These are phyloP conservation scores for Pandion haliaetus DNA, from an alignment of 2,113 vertebrate genomes.

Conservation along the genomic window DNA sequence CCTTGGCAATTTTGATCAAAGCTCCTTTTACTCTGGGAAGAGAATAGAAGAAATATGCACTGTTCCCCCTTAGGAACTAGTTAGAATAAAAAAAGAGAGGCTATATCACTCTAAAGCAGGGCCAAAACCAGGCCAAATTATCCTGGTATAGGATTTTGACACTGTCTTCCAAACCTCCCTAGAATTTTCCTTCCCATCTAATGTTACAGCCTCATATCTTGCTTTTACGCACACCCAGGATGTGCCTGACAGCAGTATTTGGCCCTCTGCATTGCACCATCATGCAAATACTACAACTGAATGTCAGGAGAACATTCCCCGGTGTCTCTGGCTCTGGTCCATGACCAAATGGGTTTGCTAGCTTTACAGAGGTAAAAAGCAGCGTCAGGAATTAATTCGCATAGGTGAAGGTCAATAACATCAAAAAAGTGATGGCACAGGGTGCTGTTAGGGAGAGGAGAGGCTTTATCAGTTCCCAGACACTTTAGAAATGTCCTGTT, in stretches of 20 bases:
- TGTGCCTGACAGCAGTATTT: neutral
- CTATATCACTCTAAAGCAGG: neutral
- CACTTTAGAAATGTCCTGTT: neutral
- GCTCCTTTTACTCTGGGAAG: neutral
- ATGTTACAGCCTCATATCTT: neutral
- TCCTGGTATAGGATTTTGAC: neutral
- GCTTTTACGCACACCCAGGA: neutral
- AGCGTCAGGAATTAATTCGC: neutral
- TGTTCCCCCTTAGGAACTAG: neutral
- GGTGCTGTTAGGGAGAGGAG: neutral
- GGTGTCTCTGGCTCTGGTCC: neutral
- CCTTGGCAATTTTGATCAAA: neutral
- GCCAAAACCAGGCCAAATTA: neutral
- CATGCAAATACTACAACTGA: neutral
- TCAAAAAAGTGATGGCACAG: neutral
- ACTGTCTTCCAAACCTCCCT: neutral
- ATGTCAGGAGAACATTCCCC: neutral
- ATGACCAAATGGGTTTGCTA: accelerated
- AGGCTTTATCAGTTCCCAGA: neutral
- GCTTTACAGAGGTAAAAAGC: neutral
- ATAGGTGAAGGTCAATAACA: neutral
- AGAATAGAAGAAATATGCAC: neutral
- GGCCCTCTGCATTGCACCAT: neutral
- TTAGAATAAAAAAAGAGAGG: neutral
- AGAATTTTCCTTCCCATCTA: neutral